Base-by-base conservation (phyloP, 2,797 vertebrate genomes). In the Onychomys torridus region DNA sequence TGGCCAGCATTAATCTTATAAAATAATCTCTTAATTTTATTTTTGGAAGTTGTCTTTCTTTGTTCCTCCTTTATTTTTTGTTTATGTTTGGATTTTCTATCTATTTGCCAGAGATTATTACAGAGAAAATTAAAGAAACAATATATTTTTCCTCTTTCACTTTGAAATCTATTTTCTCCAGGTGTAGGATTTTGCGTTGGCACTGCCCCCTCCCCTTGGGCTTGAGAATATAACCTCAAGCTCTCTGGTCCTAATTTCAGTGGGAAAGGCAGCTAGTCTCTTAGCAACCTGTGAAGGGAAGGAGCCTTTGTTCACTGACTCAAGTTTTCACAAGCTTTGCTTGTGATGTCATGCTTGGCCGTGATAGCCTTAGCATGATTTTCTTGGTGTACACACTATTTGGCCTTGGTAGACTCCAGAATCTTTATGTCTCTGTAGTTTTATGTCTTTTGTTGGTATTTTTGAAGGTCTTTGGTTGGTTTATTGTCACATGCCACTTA, bases 111-210 rank as follows among this genome's bases (percentile, higher is more conserved):
- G 46, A 40, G 11, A 94, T 79, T 88, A 19, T 29, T 79, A 59
- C 43, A 32, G 40, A 13, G 55, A 23, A 52, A 71, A 19, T 90
- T 8, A 79, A 23, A 95, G 59, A 10, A 76, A 29, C 8, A 83
- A 43, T 29, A 27, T 5, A 25, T 52, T 34, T 57, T 37, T 79
- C 11, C 2, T 43, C 40, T 90, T 91, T 67, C 13, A 14, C 55
- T 81, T 85, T 57, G 32, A 93, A 91, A n/a, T 69, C 7, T 73
- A 9, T 78, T 93, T 95, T 87, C n/a, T 93, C 27, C 67, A 69
- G 6, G 4, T 69, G 12, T 40, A 77, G 14, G 34, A 37, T 43
- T 93, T 65, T 29, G 69, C 55, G 21, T 77, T 37, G 37, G 6
- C 0, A 52, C 3, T 40, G 3, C 32, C 1, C 43, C 13, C 25